phyloP scores from a whole-genome alignment of 2,888 invertebrate genomes.

The Oligia strigilis region DNA sequence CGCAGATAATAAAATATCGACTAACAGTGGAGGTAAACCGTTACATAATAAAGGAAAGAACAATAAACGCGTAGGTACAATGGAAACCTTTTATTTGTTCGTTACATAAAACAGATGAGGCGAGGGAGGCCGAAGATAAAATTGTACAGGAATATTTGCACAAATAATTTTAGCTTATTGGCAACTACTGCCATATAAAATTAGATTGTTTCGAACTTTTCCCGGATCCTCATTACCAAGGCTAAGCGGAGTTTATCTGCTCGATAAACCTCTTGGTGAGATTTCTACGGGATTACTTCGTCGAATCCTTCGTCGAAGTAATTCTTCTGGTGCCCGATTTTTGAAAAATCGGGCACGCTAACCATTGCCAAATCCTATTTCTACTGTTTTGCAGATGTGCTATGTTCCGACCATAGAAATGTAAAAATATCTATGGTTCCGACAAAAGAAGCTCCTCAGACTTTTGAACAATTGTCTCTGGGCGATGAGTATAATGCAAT shows the following conservation, averaged over 20 bases:
- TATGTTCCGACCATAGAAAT: too few species aligned
- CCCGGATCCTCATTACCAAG: not conserved
- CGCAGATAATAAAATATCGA: conserved; percentile 8
- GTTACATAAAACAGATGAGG: conserved; percentile 32
- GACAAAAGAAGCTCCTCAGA: not conserved
- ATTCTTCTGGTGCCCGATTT: not conserved
- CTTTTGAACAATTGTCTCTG: not conserved
- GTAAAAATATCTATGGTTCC: too few species aligned
- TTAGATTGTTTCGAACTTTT: not conserved
- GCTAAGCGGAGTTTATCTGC: not conserved
- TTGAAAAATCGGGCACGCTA: too few species aligned
- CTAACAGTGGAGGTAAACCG: not conserved
- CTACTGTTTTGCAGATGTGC: not conserved
- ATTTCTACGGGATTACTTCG: too few species aligned
- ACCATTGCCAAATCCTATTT: not conserved
- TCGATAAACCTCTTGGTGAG: not conserved
- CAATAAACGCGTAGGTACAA: not conserved
- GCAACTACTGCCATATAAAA: not conserved
- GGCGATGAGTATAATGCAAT: not conserved
- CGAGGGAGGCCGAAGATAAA: not conserved
- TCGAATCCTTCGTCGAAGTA: not conserved
- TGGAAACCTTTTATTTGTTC: conserved; percentile 20
- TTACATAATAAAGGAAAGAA: conserved; percentile 11
- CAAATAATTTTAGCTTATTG: conserved; percentile 20
- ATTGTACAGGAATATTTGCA: conserved; percentile 27